Conservation (phyloP, 2,113 vertebrate species). For the Corvus moneduloides region DNA sequence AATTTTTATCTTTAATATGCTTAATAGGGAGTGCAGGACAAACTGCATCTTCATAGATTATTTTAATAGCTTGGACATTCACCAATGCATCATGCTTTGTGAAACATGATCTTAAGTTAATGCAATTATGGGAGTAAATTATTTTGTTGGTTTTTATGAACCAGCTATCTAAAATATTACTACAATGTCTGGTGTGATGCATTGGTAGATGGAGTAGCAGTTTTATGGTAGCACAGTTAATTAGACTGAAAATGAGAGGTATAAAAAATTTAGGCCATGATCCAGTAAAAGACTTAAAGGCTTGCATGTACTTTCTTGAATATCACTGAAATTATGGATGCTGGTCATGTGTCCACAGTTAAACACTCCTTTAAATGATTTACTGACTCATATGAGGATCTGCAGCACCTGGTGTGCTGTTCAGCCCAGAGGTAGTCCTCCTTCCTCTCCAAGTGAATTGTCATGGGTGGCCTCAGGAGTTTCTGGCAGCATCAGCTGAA, state of each 20-base stretch:
- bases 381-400: accelerated
- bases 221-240: background rate
- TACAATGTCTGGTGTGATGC: background rate
- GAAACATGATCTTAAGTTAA: background rate
- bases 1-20: background rate
- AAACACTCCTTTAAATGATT: background rate
- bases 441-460: background rate
- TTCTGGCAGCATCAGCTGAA: background rate
- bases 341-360: background rate
- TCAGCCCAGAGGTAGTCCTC: background rate
- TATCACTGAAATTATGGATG: background rate
- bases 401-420: background rate
- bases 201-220: background rate
- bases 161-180: background rate
- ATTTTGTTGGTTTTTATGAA: background rate
- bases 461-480: background rate
- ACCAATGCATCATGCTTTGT: background rate
- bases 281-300: background rate
- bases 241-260: background rate
- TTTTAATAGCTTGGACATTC: background rate
- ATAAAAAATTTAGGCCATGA: background rate
- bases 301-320: background rate
- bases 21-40: background rate
- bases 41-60: background rate
- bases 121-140: background rate